Conservation (phyloP, 2,797 vertebrate genomes). For the Mormyrops boulengeri region DNA sequence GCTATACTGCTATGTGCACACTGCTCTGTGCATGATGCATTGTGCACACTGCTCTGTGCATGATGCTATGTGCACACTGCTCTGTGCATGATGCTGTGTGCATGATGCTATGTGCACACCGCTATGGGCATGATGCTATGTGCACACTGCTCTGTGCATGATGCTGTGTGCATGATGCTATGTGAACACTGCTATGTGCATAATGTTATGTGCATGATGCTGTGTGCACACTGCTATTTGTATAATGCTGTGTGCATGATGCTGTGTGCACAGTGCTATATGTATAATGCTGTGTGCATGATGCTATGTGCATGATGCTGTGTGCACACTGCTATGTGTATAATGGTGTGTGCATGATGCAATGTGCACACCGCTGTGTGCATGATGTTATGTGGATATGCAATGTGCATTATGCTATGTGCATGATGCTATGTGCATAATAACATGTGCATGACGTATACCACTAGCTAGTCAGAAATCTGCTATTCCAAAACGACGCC, state of each 20-base stretch:
- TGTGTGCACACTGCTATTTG: too few relatives aligned
- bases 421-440: neutral
- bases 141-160: neutral
- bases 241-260: too few relatives aligned
- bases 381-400: too few relatives aligned
- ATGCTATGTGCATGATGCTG: too few relatives aligned
- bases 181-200: neutral
- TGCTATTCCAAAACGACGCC: neutral
- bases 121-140: neutral
- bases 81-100: neutral
- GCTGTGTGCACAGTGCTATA: neutral
- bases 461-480: neutral
- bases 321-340: too few relatives aligned
- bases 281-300: too few relatives aligned
- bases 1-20: neutral
- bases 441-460: neutral
- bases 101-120: neutral
- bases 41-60: neutral
- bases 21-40: neutral
- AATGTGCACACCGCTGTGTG: neutral
- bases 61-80: neutral
- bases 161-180: neutral
- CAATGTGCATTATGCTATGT: neutral
- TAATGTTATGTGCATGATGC: neutral
- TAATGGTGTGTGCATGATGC: too few relatives aligned